Evolutionary conservation across 1,140 invertebrate species (phyloP), one percentile per base, ranked within the genome.

Genomic region (Limonius californicus): DNA sequence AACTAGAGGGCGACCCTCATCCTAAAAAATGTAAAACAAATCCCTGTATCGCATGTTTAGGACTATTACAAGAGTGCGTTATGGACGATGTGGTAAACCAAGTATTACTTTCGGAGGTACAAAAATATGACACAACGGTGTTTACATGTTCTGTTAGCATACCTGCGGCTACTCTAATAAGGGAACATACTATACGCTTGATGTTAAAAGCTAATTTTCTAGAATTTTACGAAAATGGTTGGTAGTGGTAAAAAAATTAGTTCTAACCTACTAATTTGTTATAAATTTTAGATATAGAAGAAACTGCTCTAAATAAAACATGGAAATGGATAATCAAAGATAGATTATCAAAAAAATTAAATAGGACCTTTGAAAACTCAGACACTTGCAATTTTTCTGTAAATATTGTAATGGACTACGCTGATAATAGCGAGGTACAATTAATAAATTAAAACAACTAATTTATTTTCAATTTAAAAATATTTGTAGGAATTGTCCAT

Each of bases 41-140:
- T 64, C 63, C 78, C 3, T 89, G 87, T 68, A 66, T 81, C 0
- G 76, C 78, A 7, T 89, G 87, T 72, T 68, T 89, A 32, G 86
- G 85, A 35, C 74, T 89, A n/a, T 79, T 89, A 18, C 81, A 87
- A 61, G 68, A 81, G 61, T 67, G 76, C 6, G 73, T 75, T 60
- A 73, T 82, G 60, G 68, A 79, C 59, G 67, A 72, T 30, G 66
- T 82, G 6, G 60, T 85, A 32, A 39, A 78, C 39, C 70, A 76
- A 21, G 80, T 84, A 32, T 59, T 73, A 0, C 55, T 68, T 18
- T 62, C 76, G 0, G 70, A 74, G 19, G 73, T 78, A n/a, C 63
- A 67, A 14, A 68, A 75, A 50, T 81, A 78, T 68, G 76, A 81
- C 50, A 75, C 72, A 54, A 50, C 57, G 12, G 72, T 69, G 23